These are phyloP conservation scores for Hypsibius dujardini DNA, from an alignment of 1,140 invertebrate genomes.

Conservation along the genomic window DNA sequence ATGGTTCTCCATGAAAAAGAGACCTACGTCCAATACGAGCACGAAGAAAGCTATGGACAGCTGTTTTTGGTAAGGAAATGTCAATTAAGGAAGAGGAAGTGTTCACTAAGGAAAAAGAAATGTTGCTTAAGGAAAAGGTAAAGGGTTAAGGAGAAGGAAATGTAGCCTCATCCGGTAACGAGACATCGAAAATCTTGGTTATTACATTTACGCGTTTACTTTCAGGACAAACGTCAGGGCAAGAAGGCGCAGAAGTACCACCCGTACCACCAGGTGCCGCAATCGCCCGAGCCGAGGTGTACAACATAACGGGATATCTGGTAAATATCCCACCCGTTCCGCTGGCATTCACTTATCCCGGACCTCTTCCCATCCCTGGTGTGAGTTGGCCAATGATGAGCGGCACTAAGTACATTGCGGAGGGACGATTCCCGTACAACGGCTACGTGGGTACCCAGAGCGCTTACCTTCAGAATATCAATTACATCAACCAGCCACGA, in stretches of 20 bases:
- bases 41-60: too few species aligned
- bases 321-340: slow-evolving; percentile 4
- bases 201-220: too few species aligned
- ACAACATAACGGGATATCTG: slow-evolving; percentile 7
- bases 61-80: too few species aligned
- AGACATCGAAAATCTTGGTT: too few species aligned
- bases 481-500: not conserved
- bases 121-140: too few species aligned
- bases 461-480: not conserved
- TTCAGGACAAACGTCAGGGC: not conserved
- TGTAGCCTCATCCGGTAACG: too few species aligned
- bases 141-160: too few species aligned
- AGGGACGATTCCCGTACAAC: slow-evolving; percentile 16
- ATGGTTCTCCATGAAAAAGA: too few species aligned
- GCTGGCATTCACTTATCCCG: slow-evolving; percentile 10
- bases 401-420: slow-evolving; percentile 8
- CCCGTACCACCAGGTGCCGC: not conserved
- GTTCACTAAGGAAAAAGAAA: too few species aligned
- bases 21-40: too few species aligned
- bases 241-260: slow-evolving; percentile 1
- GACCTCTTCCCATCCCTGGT: slow-evolving; percentile 2
- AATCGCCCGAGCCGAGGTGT: not conserved
- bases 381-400: slow-evolving; percentile 5
- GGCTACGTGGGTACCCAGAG: not conserved
- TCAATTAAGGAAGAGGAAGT: too few species aligned